Base-by-base conservation (phyloP, 2,797 vertebrate species). In the Odontamblyopus rebecca region DNA sequence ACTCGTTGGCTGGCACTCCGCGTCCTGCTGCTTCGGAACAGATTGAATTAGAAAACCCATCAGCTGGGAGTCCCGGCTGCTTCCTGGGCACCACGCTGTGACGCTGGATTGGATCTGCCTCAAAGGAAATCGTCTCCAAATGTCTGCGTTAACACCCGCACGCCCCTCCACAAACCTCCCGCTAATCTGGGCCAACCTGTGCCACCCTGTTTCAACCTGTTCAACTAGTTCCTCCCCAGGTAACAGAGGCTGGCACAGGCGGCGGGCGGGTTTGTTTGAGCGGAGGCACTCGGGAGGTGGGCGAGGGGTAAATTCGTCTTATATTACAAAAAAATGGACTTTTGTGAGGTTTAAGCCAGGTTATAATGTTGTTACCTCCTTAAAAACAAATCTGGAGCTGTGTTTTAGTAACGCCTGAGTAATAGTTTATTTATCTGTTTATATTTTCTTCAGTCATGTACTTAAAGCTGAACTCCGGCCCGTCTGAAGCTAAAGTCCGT, bases 31-130 rank as follows among this genome's bases (percentile, higher is more conserved):
- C 61, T 79, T 68, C 85, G 86, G 84, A 90, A 87, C 86, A 85
- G 86, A 90, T 85, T 88, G 86, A 90, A 91, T 90, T 90, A 89
- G 80, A 90, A 89, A 83, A 75, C 81, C 80, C 73, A 83, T 89
- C 87, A 87, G 82, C 79, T 5, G 23, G 76, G 79, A 79, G 73
- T 66, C 80, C 85, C 59, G 23, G 50, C 65, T 79, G 73, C 80
- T 88, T 91, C 86, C 90, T 82, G 73, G 72, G 82, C 69, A 1
- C 65, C 88, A 82, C 3, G 74, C 85, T 84, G 91, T 61, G 86
- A 78, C 74, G 68, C 75, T 70, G 80, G 84, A 90, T 90, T 90
- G 88, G 82, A 89, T 88, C 81, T 72, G 70, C 74, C 89, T 89
- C 89, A 90, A 84, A 91, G 89, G 86, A 90, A 86, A 88, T 89